phyloP scores from a whole-genome alignment of 2,888 invertebrate species.

The Elysia crispata region DNA sequence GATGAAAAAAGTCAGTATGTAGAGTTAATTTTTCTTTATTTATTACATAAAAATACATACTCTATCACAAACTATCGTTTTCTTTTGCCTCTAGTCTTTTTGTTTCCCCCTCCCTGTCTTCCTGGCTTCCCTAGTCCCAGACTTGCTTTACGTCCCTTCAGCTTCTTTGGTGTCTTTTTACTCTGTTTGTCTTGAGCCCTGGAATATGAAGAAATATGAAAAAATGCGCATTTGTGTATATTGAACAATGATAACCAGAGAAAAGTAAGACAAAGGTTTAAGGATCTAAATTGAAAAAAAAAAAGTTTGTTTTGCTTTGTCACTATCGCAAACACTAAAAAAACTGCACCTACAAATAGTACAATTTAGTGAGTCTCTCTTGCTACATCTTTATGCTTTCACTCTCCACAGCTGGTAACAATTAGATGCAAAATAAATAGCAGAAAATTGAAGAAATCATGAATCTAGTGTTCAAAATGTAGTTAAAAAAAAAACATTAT shows the following conservation, averaged over 20 bases:
- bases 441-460: too few relatives aligned
- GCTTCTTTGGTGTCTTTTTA: conserved; percentile 45
- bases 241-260: not conserved
- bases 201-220: too few relatives aligned
- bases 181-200: conserved; percentile 16
- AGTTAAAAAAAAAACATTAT: too few relatives aligned
- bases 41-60: conserved; percentile 1
- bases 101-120: conserved; percentile 40
- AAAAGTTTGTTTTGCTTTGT: not conserved
- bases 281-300: too few relatives aligned
- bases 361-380: too few relatives aligned
- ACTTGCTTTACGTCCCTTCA: conserved; percentile 35
- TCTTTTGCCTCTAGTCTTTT: conserved; percentile 43
- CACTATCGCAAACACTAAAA: too few relatives aligned
- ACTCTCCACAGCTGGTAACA: too few relatives aligned
- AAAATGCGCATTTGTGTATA: not conserved
- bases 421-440: too few relatives aligned
- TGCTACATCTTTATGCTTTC: too few relatives aligned
- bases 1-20: too few relatives aligned
- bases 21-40: not conserved
- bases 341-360: too few relatives aligned
- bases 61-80: conserved; percentile 15
- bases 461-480: too few relatives aligned
- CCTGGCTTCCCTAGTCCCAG: conserved; percentile 1
- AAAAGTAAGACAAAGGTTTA: not conserved